phyloP scores from a whole-genome alignment of 2,888 invertebrate species.

The Caenorhabditis imperialis region DNA sequence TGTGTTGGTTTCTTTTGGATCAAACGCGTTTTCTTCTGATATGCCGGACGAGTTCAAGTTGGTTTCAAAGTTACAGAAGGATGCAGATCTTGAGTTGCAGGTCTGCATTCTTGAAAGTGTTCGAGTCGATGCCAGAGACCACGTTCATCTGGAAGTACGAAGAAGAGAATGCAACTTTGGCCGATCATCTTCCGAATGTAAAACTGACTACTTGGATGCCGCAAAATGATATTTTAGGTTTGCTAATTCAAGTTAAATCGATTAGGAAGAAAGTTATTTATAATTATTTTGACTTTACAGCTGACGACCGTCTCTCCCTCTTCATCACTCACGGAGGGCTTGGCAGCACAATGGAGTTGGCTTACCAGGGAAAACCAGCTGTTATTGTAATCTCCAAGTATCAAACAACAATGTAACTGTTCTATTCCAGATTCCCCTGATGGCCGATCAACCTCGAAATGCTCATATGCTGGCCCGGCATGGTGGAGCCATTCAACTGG shows the following conservation, averaged over 20 bases:
- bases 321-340: slow-evolving; percentile 59
- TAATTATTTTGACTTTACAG: slow-evolving; percentile 8
- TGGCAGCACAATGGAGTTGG: slow-evolving; percentile 51
- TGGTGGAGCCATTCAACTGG: slow-evolving; percentile 36
- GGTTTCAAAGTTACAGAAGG: no score
- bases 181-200: slow-evolving; percentile 45
- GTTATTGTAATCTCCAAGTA: slow-evolving; percentile 31
- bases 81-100: no score
- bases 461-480: slow-evolving; percentile 52
- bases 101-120: slow-evolving; percentile 30
- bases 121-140: slow-evolving; percentile 38
- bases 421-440: slow-evolving; percentile 40
- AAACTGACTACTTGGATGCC: slow-evolving; percentile 55
- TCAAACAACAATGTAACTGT: not conserved
- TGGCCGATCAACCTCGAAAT: slow-evolving; percentile 57
- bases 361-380: slow-evolving; percentile 52
- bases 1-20: slow-evolving; percentile 54
- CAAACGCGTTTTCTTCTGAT: slow-evolving; percentile 38
- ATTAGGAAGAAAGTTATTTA: not conserved
- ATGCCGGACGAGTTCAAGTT: slow-evolving; percentile 25
- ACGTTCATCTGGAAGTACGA: slow-evolving; percentile 62
- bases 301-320: slow-evolving; percentile 45
- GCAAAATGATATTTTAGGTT: slow-evolving; percentile 51
- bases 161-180: slow-evolving; percentile 38
- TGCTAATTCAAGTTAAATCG: not conserved